A percentile compares a stretch with the other conserved stretches of the same genome.
Conservation (phyloP, 2,888 invertebrate genomes). For the Amphipoea lucens region DNA sequence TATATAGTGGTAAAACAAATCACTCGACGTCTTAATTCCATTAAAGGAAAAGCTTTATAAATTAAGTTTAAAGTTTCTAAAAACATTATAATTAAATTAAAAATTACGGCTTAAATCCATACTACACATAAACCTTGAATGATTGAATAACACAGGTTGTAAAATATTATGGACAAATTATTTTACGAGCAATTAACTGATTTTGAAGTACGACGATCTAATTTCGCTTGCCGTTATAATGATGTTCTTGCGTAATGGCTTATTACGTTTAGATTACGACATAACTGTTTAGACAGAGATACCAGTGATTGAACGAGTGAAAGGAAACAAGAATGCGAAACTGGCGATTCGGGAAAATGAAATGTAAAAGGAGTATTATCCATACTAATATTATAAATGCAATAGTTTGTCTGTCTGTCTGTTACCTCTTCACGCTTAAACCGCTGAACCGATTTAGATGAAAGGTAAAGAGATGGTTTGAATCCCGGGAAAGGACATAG, state of each 20-base stretch:
- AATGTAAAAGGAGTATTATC: no score
- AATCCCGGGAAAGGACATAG: no score
- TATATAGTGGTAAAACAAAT: background rate
- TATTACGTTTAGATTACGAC: background rate
- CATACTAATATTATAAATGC: no score
- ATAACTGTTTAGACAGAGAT: background rate
- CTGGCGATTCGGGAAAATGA: no score
- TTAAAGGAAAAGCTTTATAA: background rate
- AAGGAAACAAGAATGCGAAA: no score
- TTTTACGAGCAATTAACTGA: constrained; percentile 4
- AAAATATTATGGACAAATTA: background rate
- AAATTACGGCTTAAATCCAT: background rate
- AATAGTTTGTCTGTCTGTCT: no score
- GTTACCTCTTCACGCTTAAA: no score
- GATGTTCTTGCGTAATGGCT: background rate
- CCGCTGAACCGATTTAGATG: no score
- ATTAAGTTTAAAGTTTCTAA: background rate
- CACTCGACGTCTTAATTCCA: background rate
- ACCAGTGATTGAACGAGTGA: no score
- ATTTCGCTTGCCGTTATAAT: constrained; percentile 3
- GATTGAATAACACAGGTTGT: background rate
- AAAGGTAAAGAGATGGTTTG: no score
- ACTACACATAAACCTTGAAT: background rate
- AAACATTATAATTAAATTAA: background rate
- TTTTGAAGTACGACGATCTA: background rate